Evolutionary conservation across 2,888 invertebrate genomes (phyloP).

Genomic region (Cataglyphis albicans): DNA sequence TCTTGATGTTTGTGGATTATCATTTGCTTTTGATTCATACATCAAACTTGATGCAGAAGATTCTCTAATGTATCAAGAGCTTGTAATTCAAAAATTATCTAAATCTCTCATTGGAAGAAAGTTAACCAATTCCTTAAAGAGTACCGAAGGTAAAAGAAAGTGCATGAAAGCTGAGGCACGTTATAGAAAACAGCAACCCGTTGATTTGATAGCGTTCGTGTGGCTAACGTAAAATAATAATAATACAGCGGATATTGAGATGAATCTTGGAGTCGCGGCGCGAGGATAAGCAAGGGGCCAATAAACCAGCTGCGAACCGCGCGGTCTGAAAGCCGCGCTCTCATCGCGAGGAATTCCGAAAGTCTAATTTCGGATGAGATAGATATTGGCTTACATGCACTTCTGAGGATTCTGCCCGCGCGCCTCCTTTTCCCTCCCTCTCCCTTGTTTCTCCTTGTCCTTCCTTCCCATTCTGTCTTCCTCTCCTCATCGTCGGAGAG

Average conservation of each 20-base stretch:
- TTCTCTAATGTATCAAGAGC: neutral
- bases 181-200: neutral
- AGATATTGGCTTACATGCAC: slow-evolving; percentile 79
- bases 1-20: neutral
- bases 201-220: neutral
- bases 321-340: slow-evolving; percentile 59
- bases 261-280: slow-evolving; percentile 45
- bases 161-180: neutral
- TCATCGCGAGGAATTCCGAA: slow-evolving; percentile 74
- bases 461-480: slow-evolving; percentile 40
- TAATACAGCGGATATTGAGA: slow-evolving; percentile 30
- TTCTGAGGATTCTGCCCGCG: slow-evolving; percentile 71
- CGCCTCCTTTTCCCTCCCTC: neutral
- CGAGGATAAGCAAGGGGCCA: slow-evolving; percentile 59
- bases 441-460: slow-evolving; percentile 52
- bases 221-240: slow-evolving; percentile 3
- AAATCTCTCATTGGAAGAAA: neutral
- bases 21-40: neutral
- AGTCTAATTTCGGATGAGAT: slow-evolving; percentile 81
- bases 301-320: slow-evolving; percentile 69
- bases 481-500: slow-evolving; percentile 28
- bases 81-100: neutral
- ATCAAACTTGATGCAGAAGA: neutral
- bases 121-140: neutral
- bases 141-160: neutral